Base-by-base conservation (phyloP, 2,888 invertebrate genomes). In the Lacanobia oleracea region DNA sequence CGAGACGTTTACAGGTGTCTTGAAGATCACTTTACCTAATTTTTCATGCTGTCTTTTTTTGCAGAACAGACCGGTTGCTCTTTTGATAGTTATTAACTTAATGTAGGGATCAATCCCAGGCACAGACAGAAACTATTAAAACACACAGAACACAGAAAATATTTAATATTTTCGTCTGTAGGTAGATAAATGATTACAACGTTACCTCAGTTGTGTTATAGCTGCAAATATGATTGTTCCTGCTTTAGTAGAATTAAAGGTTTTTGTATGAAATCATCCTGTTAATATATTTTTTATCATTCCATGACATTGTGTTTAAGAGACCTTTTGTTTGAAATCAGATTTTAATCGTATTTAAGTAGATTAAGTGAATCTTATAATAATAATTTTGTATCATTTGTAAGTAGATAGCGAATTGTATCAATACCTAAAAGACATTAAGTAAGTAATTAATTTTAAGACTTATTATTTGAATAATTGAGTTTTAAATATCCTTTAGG, bases 351-450 rank as follows among this genome's bases (percentile, higher is more conserved):
- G 40, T 61, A 27, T 16, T 53, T 45, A 63, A 51, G 56, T 79
- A 81, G 78, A 61, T 57, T 78, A 79, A 79, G 65, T 9, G 54
- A 68, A 51, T 40, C 12, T 72, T 53, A 61, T 68, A 14, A 63
- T 54, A 68, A 64, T 74, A 18, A 73, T 83, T 83, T 69, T 79
- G n/a, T 83, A 80, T 66, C 51, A 54, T 54, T 50, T 76, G 27
- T 77, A 60, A 7, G 14, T 79, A 74, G 72, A 27, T 53, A 82
- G 63, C 18, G 7, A 82, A 82, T 73, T 76, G 27, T 63, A 79
- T 65, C 21, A 21, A 43, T 21, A 14, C 40, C 40, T 40, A 63
- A 61, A 72, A 74, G 18, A 62, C 53, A 80, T 45, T 60, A 67
- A 51, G 54, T 82, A 69, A 66, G 64, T 66, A 60, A 73, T 27